Evolutionary conservation across 2,888 invertebrate species (phyloP).

Genomic region (Lasioglossum oenotherae): DNA sequence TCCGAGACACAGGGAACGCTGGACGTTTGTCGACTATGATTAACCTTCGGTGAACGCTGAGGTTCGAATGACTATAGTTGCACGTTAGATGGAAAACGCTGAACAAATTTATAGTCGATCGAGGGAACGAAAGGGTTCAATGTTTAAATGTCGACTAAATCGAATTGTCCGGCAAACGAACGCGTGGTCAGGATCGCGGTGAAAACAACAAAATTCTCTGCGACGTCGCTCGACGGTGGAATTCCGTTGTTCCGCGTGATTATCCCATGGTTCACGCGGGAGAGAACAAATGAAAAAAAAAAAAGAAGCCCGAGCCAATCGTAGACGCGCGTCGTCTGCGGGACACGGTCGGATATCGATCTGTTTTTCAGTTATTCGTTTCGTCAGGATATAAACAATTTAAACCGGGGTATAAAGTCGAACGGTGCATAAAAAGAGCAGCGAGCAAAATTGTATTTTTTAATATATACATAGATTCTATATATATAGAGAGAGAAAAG

Average conservation of each 20-base stretch:
- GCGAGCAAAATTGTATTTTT: constrained; percentile 72
- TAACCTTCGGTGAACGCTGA: not conserved
- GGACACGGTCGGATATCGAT: constrained; percentile 37
- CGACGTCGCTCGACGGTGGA: not conserved
- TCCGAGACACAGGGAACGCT: not conserved
- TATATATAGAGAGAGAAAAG: constrained; percentile 31
- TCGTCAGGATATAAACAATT: constrained; percentile 47
- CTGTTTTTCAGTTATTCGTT: constrained; percentile 31
- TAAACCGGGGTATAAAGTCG: not conserved
- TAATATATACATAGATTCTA: constrained; percentile 52
- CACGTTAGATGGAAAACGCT: not conserved
- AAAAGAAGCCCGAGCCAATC: not conserved
- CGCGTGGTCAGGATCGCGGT: not conserved
- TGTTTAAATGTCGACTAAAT: not conserved
- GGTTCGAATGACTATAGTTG: not conserved
- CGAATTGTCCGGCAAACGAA: not conserved
- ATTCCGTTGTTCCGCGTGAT: not conserved
- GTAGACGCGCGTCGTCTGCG: constrained; percentile 3
- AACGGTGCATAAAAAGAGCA: constrained; percentile 46
- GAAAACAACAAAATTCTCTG: not conserved
- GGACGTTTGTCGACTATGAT: not conserved
- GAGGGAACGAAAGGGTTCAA: not conserved
- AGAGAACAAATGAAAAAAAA: not conserved
- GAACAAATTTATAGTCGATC: not conserved
- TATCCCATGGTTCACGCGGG: not conserved